These are phyloP conservation scores for Myripristis murdjan DNA, from an alignment of 2,797 vertebrate genomes.

Conservation along the genomic window DNA sequence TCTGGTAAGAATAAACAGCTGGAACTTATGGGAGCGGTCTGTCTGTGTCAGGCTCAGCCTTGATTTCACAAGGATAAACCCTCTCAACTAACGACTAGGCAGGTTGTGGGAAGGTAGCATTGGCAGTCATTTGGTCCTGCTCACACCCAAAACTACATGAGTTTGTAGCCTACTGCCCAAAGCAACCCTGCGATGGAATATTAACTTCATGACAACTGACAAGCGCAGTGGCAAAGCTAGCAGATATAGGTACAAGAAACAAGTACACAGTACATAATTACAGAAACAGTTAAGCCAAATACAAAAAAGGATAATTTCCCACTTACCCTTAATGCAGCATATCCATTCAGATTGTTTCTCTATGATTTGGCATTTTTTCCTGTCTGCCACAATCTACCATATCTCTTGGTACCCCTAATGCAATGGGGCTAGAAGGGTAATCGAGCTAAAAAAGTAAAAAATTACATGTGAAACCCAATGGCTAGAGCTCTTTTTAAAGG, in stretches of 20 bases:
- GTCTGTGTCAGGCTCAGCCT: slow-evolving; percentile 68
- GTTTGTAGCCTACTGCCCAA: slow-evolving; percentile 23
- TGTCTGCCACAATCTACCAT: too few species aligned
- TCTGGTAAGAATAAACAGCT: slow-evolving; percentile 73
- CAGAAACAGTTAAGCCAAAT: not conserved
- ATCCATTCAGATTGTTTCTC: too few species aligned
- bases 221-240: not conserved
- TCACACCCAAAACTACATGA: slow-evolving; percentile 38
- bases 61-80: slow-evolving; percentile 56
- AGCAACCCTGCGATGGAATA: slow-evolving; percentile 15
- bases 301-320: too few species aligned
- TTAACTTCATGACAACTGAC: slow-evolving; percentile 8
- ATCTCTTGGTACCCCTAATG: too few species aligned
- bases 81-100: slow-evolving; percentile 33
- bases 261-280: not conserved
- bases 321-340: too few species aligned
- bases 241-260: too few species aligned
- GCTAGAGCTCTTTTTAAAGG: too few species aligned
- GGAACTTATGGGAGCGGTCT: slow-evolving; percentile 71
- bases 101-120: slow-evolving; percentile 8
- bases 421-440: too few species aligned
- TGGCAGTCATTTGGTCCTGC: not conserved
- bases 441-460: too few species aligned
- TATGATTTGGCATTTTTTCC: too few species aligned
- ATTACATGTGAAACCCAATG: too few species aligned